Base-by-base conservation (phyloP, 2,888 invertebrate species). In the Cosmia trapezina region DNA sequence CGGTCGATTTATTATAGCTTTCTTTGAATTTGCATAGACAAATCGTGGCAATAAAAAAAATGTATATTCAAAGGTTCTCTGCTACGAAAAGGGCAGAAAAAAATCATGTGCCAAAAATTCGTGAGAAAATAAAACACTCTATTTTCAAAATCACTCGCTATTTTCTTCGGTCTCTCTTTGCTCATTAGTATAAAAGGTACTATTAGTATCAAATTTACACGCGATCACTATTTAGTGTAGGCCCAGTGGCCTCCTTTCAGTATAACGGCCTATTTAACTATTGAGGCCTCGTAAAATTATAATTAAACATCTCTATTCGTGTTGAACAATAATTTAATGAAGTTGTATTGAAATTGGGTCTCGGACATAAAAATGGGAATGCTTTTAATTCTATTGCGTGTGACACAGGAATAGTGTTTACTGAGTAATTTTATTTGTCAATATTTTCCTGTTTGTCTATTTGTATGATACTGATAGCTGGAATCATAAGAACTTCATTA, bases 181-280 rank as follows among this genome's bases (percentile, higher is more conserved):
- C 66, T 81, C 53, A 84, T 84, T 84, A 84, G 61, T 73, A 49
- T 76, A 86, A 84, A 84, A 76, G 80, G 75, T n/a, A 70, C 60
- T 76, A 51, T 71, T 53, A 78, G 57, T 77, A 76, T 77, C 69
- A 75, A 76, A 82, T 71, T 76, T 43, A 64, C 84, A 85, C 86
- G 84, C 84, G 83, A 86, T 73, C 83, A 66, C 67, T 86, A 86
- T 84, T 86, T 86, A 78, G 82, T 77, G 56, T 22, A 67, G 78
- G 12, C 73, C 80, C 28, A 80, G 66, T 85, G 74, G 68, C 85
- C 85, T 75, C 56, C 56, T 86, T 86, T 70, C 47, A 47, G 68
- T 72, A 9, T 70, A 66, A 60, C 70, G 77, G 54, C 80, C 85
- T 80, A 86, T 70, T 84, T 84, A 60, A 61, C 71, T 70, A 82